Conservation (phyloP, 2,113 vertebrate genomes). For the Climacteris rufus region DNA sequence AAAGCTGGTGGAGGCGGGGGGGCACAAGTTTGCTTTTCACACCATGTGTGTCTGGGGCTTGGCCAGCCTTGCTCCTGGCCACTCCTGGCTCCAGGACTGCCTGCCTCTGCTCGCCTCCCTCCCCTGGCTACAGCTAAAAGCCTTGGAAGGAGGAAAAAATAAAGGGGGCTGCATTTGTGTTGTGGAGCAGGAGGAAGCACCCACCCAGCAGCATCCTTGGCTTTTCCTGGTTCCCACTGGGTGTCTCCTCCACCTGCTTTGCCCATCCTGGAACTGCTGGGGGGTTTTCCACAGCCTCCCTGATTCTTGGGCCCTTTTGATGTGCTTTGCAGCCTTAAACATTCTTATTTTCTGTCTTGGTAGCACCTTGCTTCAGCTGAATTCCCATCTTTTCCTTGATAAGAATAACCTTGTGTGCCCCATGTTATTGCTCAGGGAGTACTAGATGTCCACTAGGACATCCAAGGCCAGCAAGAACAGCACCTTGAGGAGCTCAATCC, state of each 20-base stretch:
- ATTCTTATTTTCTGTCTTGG: not conserved
- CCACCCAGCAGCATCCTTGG: not conserved
- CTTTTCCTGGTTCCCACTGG: not conserved
- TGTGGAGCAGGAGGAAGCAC: not conserved
- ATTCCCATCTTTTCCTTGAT: not conserved
- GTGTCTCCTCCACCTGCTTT: accelerated
- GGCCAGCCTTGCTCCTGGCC: not conserved
- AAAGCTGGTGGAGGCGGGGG: not conserved
- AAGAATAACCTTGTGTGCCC: not conserved
- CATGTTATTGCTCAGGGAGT: not conserved
- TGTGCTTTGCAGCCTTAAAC: not conserved
- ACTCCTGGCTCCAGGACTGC: not conserved
- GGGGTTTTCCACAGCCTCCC: not conserved
- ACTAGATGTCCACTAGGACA: not conserved
- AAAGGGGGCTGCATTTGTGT: not conserved
- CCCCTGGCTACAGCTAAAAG: not conserved
- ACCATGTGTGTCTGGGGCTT: not conserved
- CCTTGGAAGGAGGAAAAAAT: not conserved
- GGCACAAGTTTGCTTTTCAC: not conserved
- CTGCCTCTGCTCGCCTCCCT: not conserved
- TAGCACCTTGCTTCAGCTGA: not conserved
- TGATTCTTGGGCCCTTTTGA: not conserved
- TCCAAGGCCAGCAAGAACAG: not conserved
- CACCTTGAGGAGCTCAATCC: not conserved
- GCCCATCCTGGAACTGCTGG: not conserved